Conservation (phyloP, 1,140 invertebrate species). For the Lepidurus packardi region DNA sequence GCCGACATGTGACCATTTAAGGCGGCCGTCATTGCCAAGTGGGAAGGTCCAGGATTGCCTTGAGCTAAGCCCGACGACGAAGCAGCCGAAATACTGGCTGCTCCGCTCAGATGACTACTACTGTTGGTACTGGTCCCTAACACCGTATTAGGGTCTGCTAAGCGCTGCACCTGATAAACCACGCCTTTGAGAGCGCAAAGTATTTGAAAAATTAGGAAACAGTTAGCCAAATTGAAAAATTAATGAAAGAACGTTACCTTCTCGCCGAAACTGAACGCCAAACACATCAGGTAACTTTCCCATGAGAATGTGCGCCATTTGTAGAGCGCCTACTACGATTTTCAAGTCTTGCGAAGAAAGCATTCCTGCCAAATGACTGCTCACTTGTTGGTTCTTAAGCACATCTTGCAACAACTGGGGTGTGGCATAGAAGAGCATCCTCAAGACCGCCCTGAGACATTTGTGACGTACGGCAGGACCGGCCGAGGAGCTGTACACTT, state of each 20-base stretch:
- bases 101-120: not conserved
- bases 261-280: slow-evolving; percentile 86
- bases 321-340: slow-evolving; percentile 93
- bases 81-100: slow-evolving; percentile 11
- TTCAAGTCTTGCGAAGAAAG: slow-evolving; percentile 90
- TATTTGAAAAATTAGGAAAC: slow-evolving; percentile 21
- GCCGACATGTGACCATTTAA: slow-evolving; percentile 31
- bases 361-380: slow-evolving; percentile 96
- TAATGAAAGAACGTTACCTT: slow-evolving; percentile 52
- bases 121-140: slow-evolving; percentile 39
- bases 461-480: slow-evolving; percentile 95
- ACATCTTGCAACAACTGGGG: slow-evolving; percentile 78
- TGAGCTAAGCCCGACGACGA: slow-evolving; percentile 26
- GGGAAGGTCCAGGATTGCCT: not conserved
- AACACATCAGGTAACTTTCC: slow-evolving; percentile 91
- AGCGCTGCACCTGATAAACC: slow-evolving; percentile 78
- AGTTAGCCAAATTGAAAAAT: slow-evolving; percentile 29
- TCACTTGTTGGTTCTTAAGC: slow-evolving; percentile 86
- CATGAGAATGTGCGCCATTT: slow-evolving; percentile 95
- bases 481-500: slow-evolving; percentile 95
- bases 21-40: not conserved
- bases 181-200: slow-evolving; percentile 54
- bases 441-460: slow-evolving; percentile 85
- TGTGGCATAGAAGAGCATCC: slow-evolving; percentile 91
- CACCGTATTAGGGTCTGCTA: slow-evolving; percentile 62